Base-by-base conservation (phyloP, 2,797 vertebrate genomes). In the Limnodromus scolopaceus region DNA sequence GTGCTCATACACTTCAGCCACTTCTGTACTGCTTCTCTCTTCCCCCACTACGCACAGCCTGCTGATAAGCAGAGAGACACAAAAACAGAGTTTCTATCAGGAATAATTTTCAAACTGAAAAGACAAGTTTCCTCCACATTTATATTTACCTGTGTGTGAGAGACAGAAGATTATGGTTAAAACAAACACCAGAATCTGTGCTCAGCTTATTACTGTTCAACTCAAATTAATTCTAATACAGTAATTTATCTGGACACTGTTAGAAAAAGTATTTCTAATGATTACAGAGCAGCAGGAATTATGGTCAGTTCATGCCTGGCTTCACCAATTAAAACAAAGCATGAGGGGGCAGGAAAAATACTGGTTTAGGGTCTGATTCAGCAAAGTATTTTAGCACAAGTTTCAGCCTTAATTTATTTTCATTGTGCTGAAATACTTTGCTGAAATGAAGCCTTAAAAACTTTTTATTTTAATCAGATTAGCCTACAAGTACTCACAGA, bases 391-490 rank as follows among this genome's bases (percentile, higher is more conserved):
- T 91, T 39, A 54, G 71, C 64, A 60, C 16, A 58, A 63, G 39
- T 55, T 94, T 94, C 72, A 68, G 45, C n/a, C 63, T 71, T 75
- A 60, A 89, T 79, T 93, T 77, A 64, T 48, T 80, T 93, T 28
- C 27, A 28, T 48, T 78, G 58, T 72, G 85, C 68, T 94, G 57
- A 92, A 87, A 86, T 68, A 55, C 16, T 93, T 86, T 19, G 13
- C 39, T 80, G 85, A 89, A 93, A 60, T n/a, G 51, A 93, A 92
- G 28, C 55, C 60, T 83, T 57, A 74, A 82, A 93, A 60, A 60
- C 19, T 28, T 76, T 57, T 38, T 32, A 36, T 87, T 94, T 93
- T 69, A 84, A 92, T 76, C 46, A 64, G 48, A 74, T 39, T 51
- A 74, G 63, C 39, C 70, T 22, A 4, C 36, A 92, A 54, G 45